These are phyloP conservation scores for Ennomos fuscantarius DNA, from an alignment of 2,888 invertebrate genomes.

Conservation along the genomic window DNA sequence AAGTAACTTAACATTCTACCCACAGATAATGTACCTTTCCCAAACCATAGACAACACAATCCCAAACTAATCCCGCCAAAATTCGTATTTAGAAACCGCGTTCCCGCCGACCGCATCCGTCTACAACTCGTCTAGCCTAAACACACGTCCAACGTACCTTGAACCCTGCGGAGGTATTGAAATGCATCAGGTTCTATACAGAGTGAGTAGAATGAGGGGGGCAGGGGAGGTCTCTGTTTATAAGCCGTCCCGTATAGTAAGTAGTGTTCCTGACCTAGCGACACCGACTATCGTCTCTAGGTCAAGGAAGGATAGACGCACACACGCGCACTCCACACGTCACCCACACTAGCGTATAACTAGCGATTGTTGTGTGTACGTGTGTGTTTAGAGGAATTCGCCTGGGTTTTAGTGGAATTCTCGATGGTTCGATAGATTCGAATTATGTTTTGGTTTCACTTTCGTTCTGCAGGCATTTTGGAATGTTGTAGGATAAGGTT, in stretches of 20 bases:
- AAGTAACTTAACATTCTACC: slow-evolving; percentile 17
- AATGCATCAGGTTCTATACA: slow-evolving; percentile 43
- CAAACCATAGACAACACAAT: slow-evolving; percentile 48
- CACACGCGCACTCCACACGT: slow-evolving; percentile 52
- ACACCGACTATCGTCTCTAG: slow-evolving; percentile 78
- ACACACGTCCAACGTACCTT: slow-evolving; percentile 54
- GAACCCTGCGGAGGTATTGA: slow-evolving; percentile 57
- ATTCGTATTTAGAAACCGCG: slow-evolving; percentile 43
- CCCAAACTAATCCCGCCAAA: slow-evolving; percentile 41
- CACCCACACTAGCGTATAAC: slow-evolving; percentile 7
- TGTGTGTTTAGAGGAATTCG: slow-evolving; percentile 40
- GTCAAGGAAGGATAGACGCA: slow-evolving; percentile 84
- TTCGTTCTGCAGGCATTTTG: slow-evolving; percentile 10
- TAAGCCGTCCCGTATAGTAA: slow-evolving; percentile 68
- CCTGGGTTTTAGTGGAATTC: slow-evolving; percentile 36
- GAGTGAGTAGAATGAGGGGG: slow-evolving; percentile 34
- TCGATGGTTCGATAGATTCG: slow-evolving; percentile 23
- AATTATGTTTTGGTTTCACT: slow-evolving; percentile 27
- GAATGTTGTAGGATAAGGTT: slow-evolving; percentile 9
- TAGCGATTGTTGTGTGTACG: not conserved
- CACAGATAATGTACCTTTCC: slow-evolving; percentile 20
- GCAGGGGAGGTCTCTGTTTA: slow-evolving; percentile 47
- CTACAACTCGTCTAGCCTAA: slow-evolving; percentile 76
- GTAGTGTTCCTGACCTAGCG: slow-evolving; percentile 82
- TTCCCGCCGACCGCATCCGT: slow-evolving; percentile 60